A percentile compares a stretch with the other conserved stretches of the same genome.
Evolutionary conservation across 2,113 vertebrate species (phyloP).

Genomic region (Pelodiscus sinensis): DNA sequence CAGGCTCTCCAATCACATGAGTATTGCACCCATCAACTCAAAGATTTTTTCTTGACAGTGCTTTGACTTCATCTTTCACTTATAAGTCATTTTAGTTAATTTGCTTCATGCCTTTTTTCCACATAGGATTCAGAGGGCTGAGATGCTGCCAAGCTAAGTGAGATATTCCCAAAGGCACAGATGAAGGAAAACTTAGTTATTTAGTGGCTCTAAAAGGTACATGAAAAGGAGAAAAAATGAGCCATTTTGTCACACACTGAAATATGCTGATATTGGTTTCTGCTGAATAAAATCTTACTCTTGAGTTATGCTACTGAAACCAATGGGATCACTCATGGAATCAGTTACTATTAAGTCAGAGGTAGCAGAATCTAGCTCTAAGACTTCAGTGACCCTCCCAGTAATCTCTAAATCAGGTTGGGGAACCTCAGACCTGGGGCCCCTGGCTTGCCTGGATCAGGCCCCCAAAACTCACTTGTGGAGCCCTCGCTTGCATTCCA

Average conservation of each 20-base stretch:
- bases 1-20: neutral
- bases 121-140: neutral
- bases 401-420: neutral
- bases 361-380: neutral
- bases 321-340: neutral
- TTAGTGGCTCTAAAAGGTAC: conserved; percentile 39
- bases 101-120: conserved; percentile 37
- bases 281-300: neutral
- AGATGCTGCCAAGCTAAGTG: conserved; percentile 55
- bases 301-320: neutral
- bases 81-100: conserved; percentile 48
- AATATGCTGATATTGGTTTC: rapidly evolving
- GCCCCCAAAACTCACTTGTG: no score
- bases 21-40: conserved; percentile 23
- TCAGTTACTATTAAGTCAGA: neutral
- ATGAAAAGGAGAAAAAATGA: neutral
- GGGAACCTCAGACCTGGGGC: no score
- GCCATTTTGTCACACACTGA: neutral
- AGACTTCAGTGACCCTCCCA: neutral
- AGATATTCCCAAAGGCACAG: conserved; percentile 50
- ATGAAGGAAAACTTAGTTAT: conserved; percentile 51
- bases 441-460: no score
- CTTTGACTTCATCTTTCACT: conserved; percentile 65
- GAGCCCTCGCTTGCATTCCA: no score
- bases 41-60: neutral